These are phyloP conservation scores for Corythornis cristatus DNA, from an alignment of 2,113 vertebrate genomes.

Conservation along the genomic window DNA sequence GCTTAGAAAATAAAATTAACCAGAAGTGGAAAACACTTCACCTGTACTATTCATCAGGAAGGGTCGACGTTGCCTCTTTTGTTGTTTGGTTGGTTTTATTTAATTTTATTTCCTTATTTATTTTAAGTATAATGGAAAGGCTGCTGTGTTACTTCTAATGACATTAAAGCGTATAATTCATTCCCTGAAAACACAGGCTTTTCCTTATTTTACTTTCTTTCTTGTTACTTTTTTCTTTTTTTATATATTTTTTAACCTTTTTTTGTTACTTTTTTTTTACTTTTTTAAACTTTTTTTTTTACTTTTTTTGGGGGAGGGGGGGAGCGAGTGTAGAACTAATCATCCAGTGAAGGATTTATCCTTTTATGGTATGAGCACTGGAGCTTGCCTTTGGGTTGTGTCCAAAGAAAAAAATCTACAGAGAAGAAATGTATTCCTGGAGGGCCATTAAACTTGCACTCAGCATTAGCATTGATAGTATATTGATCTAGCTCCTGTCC, in stretches of 20 bases:
- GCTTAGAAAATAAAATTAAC: not conserved
- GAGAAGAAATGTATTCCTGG: constrained; percentile 2
- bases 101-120: constrained; percentile 35
- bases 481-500: constrained; percentile 35
- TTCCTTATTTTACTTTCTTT: not conserved
- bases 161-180: not conserved
- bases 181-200: not conserved
- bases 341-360: constrained; percentile 10
- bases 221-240: no score
- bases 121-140: not conserved
- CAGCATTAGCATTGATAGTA: not conserved
- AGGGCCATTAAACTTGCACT: not conserved
- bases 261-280: not conserved
- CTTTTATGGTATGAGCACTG: not conserved
- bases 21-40: not conserved
- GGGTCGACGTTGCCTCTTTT: not conserved
- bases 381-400: constrained; percentile 39
- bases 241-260: no score
- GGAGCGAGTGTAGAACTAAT: not conserved
- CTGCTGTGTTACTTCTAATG: not conserved
- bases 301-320: not conserved
- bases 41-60: not conserved
- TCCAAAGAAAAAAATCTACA: constrained; percentile 20
- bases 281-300: not conserved
- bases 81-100: not conserved